phyloP scores from a whole-genome alignment of 1,140 invertebrate genomes.

The Aphelinus certus region DNA sequence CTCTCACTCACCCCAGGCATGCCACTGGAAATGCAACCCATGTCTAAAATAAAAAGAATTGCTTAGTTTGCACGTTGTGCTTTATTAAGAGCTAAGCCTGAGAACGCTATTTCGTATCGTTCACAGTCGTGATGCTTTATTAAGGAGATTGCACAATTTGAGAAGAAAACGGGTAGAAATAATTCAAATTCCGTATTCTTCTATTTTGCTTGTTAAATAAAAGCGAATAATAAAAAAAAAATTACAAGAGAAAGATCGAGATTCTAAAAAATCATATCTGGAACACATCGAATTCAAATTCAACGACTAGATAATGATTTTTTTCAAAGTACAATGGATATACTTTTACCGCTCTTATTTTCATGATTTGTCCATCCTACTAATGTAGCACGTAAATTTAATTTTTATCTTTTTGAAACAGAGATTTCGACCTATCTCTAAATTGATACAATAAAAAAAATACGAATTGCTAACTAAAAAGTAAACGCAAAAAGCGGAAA shows the following conservation, averaged over 20 bases:
- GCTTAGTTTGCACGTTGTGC: conserved; percentile 4
- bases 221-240: neutral
- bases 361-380: conserved; percentile 4
- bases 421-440: too few species aligned
- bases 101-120: neutral
- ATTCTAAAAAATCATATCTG: conserved; percentile 12
- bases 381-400: conserved; percentile 4
- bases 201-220: conserved; percentile 9
- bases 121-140: conserved; percentile 25
- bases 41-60: conserved; percentile 15
- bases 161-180: conserved; percentile 10
- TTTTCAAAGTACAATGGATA: conserved; percentile 28
- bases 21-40: conserved; percentile 63
- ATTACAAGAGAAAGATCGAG: neutral
- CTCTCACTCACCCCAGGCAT: conserved; percentile 46
- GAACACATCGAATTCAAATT: conserved; percentile 22
- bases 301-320: conserved; percentile 12
- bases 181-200: neutral
- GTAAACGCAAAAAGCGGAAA: conserved; percentile 15
- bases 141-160: conserved; percentile 29
- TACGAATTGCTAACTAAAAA: neutral
- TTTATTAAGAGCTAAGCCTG: neutral
- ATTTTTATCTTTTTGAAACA: too few species aligned
- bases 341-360: conserved; percentile 28
- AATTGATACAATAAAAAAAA: neutral